A percentile compares a stretch with the other conserved stretches of the same genome.
phyloP scores from a whole-genome alignment of 2,888 invertebrate genomes.

The Anarsia innoxiella region DNA sequence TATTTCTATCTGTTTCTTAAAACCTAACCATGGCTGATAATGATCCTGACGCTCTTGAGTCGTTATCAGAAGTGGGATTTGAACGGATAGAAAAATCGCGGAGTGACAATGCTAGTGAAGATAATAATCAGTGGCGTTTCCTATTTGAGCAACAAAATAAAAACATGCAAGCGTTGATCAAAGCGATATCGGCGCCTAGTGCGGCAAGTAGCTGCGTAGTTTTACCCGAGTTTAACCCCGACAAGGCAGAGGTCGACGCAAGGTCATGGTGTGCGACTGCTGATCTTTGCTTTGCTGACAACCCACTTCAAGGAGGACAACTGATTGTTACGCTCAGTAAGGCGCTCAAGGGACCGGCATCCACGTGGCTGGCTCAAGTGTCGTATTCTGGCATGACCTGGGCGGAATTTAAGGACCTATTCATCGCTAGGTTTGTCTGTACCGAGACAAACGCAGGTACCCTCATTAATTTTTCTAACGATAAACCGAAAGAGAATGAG shows the following conservation, averaged over 20 bases:
- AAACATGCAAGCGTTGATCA: not conserved
- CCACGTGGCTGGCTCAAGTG: slow-evolving; percentile 15
- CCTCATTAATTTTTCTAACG: not conserved
- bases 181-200: slow-evolving; percentile 1
- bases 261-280: slow-evolving; percentile 15
- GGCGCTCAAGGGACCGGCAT: slow-evolving; percentile 13
- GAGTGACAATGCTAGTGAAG: not conserved
- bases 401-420: slow-evolving; percentile 14
- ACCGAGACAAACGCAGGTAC: slow-evolving; percentile 12
- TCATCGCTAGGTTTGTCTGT: slow-evolving; percentile 13
- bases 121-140: not conserved
- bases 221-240: slow-evolving; percentile 16
- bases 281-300: slow-evolving; percentile 16
- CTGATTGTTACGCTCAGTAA: slow-evolving; percentile 15
- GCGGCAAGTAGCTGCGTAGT: no score
- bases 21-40: no score
- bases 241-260: slow-evolving; percentile 12
- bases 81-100: not conserved
- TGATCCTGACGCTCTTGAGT: no score
- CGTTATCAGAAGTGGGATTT: not conserved
- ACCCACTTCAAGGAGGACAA: slow-evolving; percentile 9
- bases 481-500: not conserved
- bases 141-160: not conserved
- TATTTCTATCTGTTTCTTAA: no score
- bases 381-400: slow-evolving; percentile 15